These are phyloP conservation scores for Cheilosia grossa DNA, from an alignment of 2,888 invertebrate species.

Conservation along the genomic window DNA sequence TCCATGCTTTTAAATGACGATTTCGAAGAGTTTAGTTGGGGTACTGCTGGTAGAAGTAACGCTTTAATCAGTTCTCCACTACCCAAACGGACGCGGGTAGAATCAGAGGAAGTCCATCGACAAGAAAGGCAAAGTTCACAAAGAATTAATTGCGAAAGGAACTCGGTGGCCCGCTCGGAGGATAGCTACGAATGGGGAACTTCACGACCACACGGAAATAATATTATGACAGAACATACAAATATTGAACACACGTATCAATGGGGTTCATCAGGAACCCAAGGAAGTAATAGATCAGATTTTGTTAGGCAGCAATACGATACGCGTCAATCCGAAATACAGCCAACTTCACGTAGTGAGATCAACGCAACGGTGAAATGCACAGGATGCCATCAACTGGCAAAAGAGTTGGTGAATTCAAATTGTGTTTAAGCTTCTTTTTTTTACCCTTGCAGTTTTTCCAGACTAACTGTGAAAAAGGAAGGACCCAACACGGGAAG, in stretches of 20 bases:
- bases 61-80: background rate
- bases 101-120: background rate
- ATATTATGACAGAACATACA: background rate
- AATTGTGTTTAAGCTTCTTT: background rate
- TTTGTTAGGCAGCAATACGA: background rate
- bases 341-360: background rate
- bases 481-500: constrained; percentile 87
- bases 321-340: background rate
- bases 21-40: constrained; percentile 77
- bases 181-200: constrained; percentile 7
- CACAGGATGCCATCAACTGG: constrained; percentile 79
- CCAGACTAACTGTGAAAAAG: constrained; percentile 81
- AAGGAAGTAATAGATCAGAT: background rate
- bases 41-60: constrained; percentile 44
- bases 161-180: background rate
- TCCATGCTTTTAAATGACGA: constrained; percentile 50
- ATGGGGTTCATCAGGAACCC: constrained; percentile 31
- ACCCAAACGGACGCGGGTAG: constrained; percentile 32
- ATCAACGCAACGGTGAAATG: constrained; percentile 76
- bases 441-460: background rate
- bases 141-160: background rate
- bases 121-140: constrained; percentile 1
- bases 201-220: background rate
- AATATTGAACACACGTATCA: constrained; percentile 1
- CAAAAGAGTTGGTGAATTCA: constrained; percentile 76